Evolutionary conservation across 2,888 invertebrate species (phyloP).

Genomic region (Eilema caniola): DNA sequence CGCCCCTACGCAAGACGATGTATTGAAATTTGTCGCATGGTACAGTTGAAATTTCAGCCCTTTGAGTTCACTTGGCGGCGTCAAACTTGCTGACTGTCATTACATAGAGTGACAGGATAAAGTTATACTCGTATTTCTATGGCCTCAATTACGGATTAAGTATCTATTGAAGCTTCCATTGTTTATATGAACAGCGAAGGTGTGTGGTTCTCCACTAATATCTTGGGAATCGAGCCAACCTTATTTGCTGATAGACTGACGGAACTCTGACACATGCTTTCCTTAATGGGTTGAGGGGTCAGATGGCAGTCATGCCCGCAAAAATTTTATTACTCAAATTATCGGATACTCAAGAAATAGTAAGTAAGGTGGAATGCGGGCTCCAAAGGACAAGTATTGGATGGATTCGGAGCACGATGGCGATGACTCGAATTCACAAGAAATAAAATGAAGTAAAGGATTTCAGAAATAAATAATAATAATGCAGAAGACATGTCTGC

Average conservation of each 20-base stretch:
- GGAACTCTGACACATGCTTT: background rate
- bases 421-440: no score
- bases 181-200: background rate
- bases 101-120: constrained; percentile 38
- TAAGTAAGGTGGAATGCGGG: no score
- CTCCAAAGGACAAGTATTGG: no score
- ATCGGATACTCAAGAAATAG: no score
- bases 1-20: constrained; percentile 67
- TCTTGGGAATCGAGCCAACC: background rate
- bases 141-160: background rate
- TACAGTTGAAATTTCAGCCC: constrained; percentile 55
- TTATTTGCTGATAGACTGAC: background rate
- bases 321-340: no score
- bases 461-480: no score
- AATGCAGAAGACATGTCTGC: no score
- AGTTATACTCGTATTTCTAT: constrained; percentile 31
- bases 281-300: no score
- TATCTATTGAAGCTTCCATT: background rate
- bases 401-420: no score
- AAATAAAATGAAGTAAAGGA: no score
- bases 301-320: no score
- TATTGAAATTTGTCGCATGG: constrained; percentile 81
- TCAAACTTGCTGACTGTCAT: constrained; percentile 63
- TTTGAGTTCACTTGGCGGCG: constrained; percentile 53
- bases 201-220: background rate